Conservation (phyloP, 2,113 vertebrate species). For the Platichthys flesus region DNA sequence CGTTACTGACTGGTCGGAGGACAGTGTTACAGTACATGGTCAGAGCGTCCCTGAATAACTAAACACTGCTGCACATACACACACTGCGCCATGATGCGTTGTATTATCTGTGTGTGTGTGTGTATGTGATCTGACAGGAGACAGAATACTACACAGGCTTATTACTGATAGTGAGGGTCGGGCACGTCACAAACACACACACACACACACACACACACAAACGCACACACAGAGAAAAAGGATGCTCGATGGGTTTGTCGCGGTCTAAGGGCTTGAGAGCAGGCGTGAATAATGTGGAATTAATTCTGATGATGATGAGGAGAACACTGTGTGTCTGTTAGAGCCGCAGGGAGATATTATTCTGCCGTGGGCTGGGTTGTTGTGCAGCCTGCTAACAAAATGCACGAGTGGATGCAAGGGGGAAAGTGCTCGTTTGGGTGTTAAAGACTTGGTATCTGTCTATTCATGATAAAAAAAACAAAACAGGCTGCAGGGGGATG, state of each 20-base stretch:
- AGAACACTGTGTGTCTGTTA: background rate
- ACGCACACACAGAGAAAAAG: background rate
- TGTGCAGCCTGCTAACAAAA: background rate
- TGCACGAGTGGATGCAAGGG: too few species aligned
- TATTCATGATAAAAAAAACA: too few species aligned
- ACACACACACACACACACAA: background rate
- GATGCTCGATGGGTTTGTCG: slow-evolving; percentile 24
- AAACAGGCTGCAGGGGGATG: too few species aligned
- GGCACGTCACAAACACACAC: background rate
- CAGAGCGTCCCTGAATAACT: too few species aligned
- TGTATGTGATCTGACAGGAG: slow-evolving; percentile 1
- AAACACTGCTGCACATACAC: background rate
- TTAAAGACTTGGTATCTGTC: too few species aligned
- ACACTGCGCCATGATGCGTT: background rate
- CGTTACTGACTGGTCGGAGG: too few species aligned
- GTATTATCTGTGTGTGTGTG: slow-evolving; percentile 3
- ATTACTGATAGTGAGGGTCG: slow-evolving; percentile 1
- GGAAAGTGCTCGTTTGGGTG: too few species aligned
- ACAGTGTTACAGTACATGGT: too few species aligned
- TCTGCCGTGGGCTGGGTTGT: background rate
- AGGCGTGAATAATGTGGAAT: background rate
- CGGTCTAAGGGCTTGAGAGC: background rate
- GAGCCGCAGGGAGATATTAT: background rate
- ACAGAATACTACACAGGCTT: slow-evolving; percentile 10
- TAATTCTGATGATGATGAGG: background rate